phyloP scores from a whole-genome alignment of 2,888 invertebrate species.

The Cacoxenus indagator region DNA sequence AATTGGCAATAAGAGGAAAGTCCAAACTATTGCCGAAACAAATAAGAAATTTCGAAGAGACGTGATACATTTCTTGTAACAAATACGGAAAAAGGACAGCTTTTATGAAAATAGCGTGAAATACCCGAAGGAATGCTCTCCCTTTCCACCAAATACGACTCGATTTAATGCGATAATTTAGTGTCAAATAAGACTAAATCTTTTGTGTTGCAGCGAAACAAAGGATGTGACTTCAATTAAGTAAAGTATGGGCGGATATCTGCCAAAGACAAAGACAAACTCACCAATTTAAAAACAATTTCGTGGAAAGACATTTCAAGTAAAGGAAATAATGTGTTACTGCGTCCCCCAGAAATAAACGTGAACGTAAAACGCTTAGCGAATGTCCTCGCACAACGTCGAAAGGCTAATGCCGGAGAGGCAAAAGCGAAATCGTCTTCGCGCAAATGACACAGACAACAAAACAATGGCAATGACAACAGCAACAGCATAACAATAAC shows the following conservation, averaged over 20 bases:
- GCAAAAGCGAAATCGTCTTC: not conserved
- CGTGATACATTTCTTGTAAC: not conserved
- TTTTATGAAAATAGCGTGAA: not conserved
- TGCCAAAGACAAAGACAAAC: constrained; percentile 26
- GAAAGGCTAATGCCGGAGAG: too few relatives aligned
- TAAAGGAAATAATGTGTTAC: too few relatives aligned
- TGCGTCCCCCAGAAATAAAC: too few relatives aligned
- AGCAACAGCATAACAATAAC: not conserved
- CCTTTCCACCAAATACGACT: too few relatives aligned
- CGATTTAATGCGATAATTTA: not conserved
- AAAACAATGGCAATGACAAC: constrained; percentile 34
- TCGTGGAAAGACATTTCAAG: not conserved
- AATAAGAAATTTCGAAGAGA: not conserved
- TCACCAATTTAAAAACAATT: constrained; percentile 48
- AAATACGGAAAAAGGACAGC: not conserved
- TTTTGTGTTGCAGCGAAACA: not conserved
- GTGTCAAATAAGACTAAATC: not conserved
- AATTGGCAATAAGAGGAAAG: not conserved
- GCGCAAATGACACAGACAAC: not conserved
- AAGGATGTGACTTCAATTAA: not conserved
- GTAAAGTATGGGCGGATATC: not conserved
- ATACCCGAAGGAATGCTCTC: too few relatives aligned
- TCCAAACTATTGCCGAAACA: not conserved
- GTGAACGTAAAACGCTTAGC: constrained; percentile 55
- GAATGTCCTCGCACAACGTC: not conserved